phyloP scores from a whole-genome alignment of 2,113 vertebrate genomes.

The Pimephales promelas region DNA sequence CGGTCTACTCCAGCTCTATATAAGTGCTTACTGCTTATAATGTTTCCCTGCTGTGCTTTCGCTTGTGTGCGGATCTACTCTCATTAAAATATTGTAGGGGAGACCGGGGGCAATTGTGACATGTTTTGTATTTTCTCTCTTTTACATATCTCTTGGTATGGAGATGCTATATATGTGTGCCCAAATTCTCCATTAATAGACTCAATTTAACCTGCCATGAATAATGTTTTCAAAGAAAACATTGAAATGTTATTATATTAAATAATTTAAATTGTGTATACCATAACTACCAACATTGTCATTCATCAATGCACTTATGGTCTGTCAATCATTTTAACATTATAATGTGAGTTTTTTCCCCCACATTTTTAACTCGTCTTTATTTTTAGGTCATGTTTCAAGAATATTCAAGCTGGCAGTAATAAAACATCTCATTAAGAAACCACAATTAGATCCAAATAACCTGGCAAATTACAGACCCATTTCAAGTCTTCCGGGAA shows the following conservation, averaged over 20 bases:
- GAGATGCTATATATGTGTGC: neutral
- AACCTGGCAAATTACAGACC: no score
- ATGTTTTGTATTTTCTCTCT: neutral
- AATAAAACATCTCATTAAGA: no score
- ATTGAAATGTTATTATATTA: neutral
- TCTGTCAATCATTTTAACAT: neutral
- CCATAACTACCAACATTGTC: neutral
- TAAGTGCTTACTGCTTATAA: slow-evolving; percentile 58
- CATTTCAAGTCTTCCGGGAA: no score
- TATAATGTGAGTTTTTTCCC: neutral
- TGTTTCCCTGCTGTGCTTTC: slow-evolving; percentile 54
- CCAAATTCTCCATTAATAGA: neutral
- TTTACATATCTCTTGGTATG: neutral
- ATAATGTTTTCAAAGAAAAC: neutral
- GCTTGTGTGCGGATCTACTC: slow-evolving; percentile 56
- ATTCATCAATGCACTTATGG: neutral
- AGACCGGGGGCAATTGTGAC: neutral
- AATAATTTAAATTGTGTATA: neutral
- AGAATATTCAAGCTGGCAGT: no score
- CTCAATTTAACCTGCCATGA: neutral
- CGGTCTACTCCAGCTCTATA: slow-evolving; percentile 25
- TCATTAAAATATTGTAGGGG: slow-evolving; percentile 62
- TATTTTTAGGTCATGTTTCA: no score
- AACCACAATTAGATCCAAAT: no score
- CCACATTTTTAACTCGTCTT: no score